Evolutionary conservation across 2,113 vertebrate genomes (phyloP), one percentile per base, ranked within the genome.

Genomic region (Heptranchias perlo): DNA sequence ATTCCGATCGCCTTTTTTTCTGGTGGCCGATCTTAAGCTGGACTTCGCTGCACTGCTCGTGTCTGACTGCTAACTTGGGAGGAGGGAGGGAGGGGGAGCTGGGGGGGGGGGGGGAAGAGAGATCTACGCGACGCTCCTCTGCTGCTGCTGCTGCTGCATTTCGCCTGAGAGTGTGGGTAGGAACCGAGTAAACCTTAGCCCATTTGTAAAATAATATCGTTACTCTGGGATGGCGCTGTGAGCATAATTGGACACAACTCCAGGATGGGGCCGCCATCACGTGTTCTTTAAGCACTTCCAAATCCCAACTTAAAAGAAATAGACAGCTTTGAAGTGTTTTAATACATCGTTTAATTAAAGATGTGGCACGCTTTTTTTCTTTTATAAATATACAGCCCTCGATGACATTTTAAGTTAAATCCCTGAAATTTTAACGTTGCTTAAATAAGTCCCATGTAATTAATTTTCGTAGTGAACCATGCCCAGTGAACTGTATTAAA

Each of bases 121-220:
- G 44, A 39, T 39, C 62, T 21, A 92, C 54, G 58, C 89, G 54
- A 18, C 13, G 16, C 61, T 67, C 94, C 64, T 35, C 54, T 35
- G 31, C 31, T 35, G 64, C 64, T 95, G 94, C 54, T 35, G 31
- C 31, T 35, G 64, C 64, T 95, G 94, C 94, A 95, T 95, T 52
- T 95, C 94, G 64, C 94, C 64, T 13, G 64, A 69, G 94, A 49
- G 64, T 95, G 94, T 39, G 54, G 64, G 94, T 44, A 95, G 64
- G 23, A 95, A 44, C 52, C 94, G 94, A 95, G 8, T 49, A 23
- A 94, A 95, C 44, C 94, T 95, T 69, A 95, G 47, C 94, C 64
- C 94, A 69, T 95, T 95, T 49, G 94, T 95, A 69, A 95, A 94
- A 94, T 94, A 67, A 94, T 94, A 65, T 94, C 62, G 31, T 86